Conservation (phyloP, 2,888 invertebrate genomes). For the Drosophila heteroneura region DNA sequence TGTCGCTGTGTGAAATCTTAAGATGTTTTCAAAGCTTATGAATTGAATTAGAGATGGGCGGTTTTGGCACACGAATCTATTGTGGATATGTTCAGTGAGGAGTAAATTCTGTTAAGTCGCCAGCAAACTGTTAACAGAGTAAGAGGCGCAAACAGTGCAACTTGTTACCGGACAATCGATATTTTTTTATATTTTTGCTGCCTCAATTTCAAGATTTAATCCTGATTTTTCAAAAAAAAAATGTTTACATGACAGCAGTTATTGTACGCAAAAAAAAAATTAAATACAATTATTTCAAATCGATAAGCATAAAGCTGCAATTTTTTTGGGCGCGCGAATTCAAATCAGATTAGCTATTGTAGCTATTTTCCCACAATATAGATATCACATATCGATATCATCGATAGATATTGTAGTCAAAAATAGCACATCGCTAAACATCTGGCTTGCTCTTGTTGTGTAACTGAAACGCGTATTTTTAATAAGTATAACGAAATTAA, state of each 20-base stretch:
- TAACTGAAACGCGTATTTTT: slow-evolving; percentile 60
- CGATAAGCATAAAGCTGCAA: not conserved
- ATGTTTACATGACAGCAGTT: not conserved
- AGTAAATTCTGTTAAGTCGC: slow-evolving; percentile 19
- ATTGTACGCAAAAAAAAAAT: not conserved
- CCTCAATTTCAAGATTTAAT: not conserved
- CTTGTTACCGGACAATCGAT: not conserved
- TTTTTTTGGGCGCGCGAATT: not conserved
- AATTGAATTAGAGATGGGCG: not conserved
- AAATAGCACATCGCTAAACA: slow-evolving; percentile 47
- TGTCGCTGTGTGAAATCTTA: too few species aligned
- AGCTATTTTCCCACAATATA: not conserved
- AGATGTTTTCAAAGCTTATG: slow-evolving; percentile 24
- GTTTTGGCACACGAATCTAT: not conserved
- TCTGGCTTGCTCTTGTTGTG: slow-evolving; percentile 59
- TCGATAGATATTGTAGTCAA: slow-evolving; percentile 5
- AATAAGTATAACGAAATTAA: slow-evolving; percentile 54
- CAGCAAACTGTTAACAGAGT: not conserved
- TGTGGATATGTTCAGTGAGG: not conserved
- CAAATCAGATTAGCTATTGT: not conserved
- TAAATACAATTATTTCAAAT: not conserved
- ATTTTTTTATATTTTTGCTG: not conserved
- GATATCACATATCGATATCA: slow-evolving; percentile 33
- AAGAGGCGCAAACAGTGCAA: not conserved
- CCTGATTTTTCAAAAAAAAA: not conserved